phyloP scores from a whole-genome alignment of 2,113 vertebrate genomes.

The Chamaea fasciata region DNA sequence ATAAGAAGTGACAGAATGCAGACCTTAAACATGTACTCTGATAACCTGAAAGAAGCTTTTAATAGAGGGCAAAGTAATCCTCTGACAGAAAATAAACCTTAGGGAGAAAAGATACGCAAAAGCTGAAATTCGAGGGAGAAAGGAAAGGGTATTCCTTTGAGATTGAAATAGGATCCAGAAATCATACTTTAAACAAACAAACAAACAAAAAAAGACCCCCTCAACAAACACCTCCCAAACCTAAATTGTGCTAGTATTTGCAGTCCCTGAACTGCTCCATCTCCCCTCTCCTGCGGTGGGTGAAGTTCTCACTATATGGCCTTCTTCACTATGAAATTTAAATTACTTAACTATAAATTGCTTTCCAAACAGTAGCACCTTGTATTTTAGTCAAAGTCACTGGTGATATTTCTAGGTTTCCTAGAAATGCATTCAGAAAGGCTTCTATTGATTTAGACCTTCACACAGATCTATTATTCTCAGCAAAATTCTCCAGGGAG shows the following conservation, averaged over 20 bases:
- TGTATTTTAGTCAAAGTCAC: constrained; percentile 27
- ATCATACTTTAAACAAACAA: not conserved
- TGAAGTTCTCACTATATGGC: not conserved
- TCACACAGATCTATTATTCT: not conserved
- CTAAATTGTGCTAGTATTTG: not conserved
- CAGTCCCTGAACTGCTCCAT: not conserved
- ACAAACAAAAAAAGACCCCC: not conserved
- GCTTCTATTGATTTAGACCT: constrained; percentile 41
- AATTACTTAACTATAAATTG: constrained; percentile 46
- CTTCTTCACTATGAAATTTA: not conserved
- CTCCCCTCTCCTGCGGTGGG: not conserved
- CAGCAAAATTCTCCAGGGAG: not conserved
- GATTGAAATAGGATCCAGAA: not conserved
- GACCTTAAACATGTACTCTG: not conserved
- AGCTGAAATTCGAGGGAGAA: not conserved
- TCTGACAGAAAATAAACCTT: not conserved
- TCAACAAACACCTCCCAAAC: not conserved
- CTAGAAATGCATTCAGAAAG: constrained; percentile 43
- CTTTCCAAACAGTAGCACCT: constrained; percentile 17
- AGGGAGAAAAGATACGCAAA: not conserved
- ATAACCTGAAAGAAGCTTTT: not conserved
- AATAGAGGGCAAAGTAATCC: not conserved
- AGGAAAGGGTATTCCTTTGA: not conserved
- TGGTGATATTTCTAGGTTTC: not conserved
- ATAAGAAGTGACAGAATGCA: constrained; percentile 10